Conservation (phyloP, 2,113 vertebrate species). For the Hemicordylus capensis region DNA sequence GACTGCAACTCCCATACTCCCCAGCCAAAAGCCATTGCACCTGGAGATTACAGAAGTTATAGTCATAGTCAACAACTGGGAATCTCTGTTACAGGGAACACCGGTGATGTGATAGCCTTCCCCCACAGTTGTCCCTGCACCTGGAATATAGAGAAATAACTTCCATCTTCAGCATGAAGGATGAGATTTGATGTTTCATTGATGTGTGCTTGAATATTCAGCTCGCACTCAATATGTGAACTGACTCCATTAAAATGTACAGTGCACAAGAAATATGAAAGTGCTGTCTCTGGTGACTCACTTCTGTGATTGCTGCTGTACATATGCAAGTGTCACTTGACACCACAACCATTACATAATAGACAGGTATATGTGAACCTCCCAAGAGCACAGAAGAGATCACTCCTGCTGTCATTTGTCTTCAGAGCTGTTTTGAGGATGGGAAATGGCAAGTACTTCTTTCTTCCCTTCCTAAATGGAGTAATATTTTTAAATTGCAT, state of each 20-base stretch:
- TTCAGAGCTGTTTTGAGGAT: background rate
- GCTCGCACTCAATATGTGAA: background rate
- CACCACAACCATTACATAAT: background rate
- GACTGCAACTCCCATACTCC: too few species aligned
- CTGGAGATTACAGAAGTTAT: too few species aligned
- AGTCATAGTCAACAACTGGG: too few species aligned
- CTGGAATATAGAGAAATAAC: too few species aligned
- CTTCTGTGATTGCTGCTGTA: background rate
- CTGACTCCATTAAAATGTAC: background rate
- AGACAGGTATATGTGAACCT: background rate
- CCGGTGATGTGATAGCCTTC: too few species aligned
- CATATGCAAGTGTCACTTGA: background rate
- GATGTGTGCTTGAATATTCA: too few species aligned
- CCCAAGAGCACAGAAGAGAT: background rate
- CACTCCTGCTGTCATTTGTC: background rate
- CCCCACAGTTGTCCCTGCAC: too few species aligned
- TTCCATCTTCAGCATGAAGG: too few species aligned
- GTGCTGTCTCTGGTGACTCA: background rate
- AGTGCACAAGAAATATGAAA: background rate
- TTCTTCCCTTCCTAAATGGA: background rate
- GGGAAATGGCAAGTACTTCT: background rate
- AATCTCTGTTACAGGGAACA: too few species aligned
- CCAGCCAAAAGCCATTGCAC: too few species aligned
- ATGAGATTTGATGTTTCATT: too few species aligned
- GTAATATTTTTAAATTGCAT: background rate